Conservation (phyloP, 2,888 invertebrate species). For the Zeuzera pyrina region DNA sequence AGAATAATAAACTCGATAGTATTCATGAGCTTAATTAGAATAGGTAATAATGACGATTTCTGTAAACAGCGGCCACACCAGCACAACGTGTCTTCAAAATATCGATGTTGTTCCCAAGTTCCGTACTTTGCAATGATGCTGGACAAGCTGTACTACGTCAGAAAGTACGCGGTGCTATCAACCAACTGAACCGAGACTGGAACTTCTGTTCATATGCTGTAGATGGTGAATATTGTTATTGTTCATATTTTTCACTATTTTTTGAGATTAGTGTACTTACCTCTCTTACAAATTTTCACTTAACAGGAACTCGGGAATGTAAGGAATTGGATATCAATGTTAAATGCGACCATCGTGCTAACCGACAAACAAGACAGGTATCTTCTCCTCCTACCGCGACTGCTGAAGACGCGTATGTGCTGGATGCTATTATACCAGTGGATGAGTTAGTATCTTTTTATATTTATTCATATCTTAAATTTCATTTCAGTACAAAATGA, state of each 20-base stretch:
- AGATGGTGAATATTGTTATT: too few relatives aligned
- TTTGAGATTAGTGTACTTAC: background rate
- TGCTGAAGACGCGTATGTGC: constrained; percentile 85
- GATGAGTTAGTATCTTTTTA: constrained; percentile 80
- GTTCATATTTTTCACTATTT: background rate
- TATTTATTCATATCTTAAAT: background rate
- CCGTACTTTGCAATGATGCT: constrained; percentile 96
- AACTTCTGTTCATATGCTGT: constrained; percentile 94
- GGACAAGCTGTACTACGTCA: constrained; percentile 93
- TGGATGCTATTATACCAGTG: constrained; percentile 87
- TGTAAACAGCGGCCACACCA: constrained; percentile 79
- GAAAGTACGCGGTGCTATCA: constrained; percentile 90
- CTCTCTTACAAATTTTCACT: constrained; percentile 2
- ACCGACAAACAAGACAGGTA: constrained; percentile 77
- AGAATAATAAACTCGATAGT: too few relatives aligned
- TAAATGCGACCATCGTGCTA: constrained; percentile 88
- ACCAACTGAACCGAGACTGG: constrained; percentile 95
- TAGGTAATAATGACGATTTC: too few relatives aligned
- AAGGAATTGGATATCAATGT: constrained; percentile 93
- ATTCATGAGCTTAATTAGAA: too few relatives aligned
- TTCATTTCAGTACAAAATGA: too few relatives aligned
- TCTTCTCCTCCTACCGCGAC: constrained; percentile 68
- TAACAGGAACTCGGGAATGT: constrained; percentile 83
- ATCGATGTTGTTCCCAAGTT: constrained; percentile 95
- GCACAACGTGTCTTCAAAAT: constrained; percentile 97